Evolutionary conservation across 2,113 vertebrate species (phyloP), one percentile per base, ranked within the genome.

Genomic region (Progne subis): DNA sequence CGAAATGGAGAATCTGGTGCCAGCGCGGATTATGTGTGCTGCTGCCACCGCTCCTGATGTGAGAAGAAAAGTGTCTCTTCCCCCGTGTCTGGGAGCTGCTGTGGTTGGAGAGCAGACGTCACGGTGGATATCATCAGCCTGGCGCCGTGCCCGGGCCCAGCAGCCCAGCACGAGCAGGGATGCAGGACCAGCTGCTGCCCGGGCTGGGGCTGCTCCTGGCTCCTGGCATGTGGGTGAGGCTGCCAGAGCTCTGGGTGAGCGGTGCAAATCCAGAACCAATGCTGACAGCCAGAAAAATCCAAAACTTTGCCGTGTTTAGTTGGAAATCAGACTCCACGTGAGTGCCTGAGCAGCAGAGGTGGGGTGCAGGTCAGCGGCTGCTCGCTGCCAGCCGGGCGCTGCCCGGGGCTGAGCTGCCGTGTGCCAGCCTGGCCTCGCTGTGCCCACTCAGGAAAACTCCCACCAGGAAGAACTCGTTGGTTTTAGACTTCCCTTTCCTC

Each of bases 1-100:
- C 60, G 95, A 86, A 95, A 86, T 17, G 89, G 95, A 84, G 93
- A 75, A 92, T 71, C 70, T 56, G 91, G 90, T 95, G 96, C 93
- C 94, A 94, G 93, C 2, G 5, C 19, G 93, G 88, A 93, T 93
- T 90, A 92, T 23, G 80, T 43, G 80, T 68, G 92, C 76, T 47
- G 71, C 76, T 94, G 95, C 95, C 91, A 77, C 52, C 3, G 4
- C 75, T 93, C 71, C 85, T 79, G 75, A 88, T 81, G 71, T 1
- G 88, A 64, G 32, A 10, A 37, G 81, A 56, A 56, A 82, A 90
- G 85, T 16, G 46, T 37, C 64, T 57, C 37, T 80, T 65, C 47
- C 77, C 71, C 69, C 3, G 8, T 39, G 82, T 25, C 79, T 47
- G 72, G 69, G 77, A 75, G 81, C 84, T 81, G 69, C 19, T 61